Conservation (phyloP, 2,888 invertebrate genomes). For the Plagiodera versicolora region DNA sequence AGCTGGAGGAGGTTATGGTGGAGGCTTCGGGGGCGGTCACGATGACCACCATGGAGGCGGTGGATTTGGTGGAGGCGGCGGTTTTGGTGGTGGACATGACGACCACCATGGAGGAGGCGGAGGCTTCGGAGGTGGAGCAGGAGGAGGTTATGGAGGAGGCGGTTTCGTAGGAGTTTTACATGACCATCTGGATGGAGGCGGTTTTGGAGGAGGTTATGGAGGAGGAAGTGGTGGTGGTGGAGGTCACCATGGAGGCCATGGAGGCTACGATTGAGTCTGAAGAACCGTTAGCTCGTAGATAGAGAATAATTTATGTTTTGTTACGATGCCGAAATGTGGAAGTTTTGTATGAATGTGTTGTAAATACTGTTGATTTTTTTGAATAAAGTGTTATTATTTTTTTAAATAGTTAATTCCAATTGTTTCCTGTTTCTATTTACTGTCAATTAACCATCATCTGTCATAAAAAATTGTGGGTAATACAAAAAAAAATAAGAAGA, state of each 20-base stretch:
- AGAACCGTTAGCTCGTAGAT: background rate
- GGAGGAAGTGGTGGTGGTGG: slow-evolving; percentile 17
- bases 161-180: slow-evolving; percentile 7
- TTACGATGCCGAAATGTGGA: slow-evolving; percentile 8
- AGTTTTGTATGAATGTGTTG: slow-evolving; percentile 13
- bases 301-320: slow-evolving; percentile 16
- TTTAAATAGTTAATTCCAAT: background rate
- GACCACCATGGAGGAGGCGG: slow-evolving; percentile 13
- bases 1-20: slow-evolving; percentile 8
- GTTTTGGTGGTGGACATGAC: slow-evolving; percentile 5
- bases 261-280: slow-evolving; percentile 9
- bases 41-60: slow-evolving; percentile 14
- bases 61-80: slow-evolving; percentile 10
- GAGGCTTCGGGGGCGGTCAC: slow-evolving; percentile 12
- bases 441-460: too few relatives aligned
- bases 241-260: slow-evolving; percentile 10
- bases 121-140: slow-evolving; percentile 4
- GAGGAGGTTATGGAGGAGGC: slow-evolving; percentile 8
- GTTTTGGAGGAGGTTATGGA: slow-evolving; percentile 8
- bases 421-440: too few relatives aligned
- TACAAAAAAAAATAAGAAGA: too few relatives aligned
- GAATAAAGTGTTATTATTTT: slow-evolving; percentile 12
- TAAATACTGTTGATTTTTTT: slow-evolving; percentile 17
- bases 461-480: too few relatives aligned
- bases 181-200: slow-evolving; percentile 15